Base-by-base conservation (phyloP, 2,113 vertebrate genomes). In the Lamprotornis superbus region DNA sequence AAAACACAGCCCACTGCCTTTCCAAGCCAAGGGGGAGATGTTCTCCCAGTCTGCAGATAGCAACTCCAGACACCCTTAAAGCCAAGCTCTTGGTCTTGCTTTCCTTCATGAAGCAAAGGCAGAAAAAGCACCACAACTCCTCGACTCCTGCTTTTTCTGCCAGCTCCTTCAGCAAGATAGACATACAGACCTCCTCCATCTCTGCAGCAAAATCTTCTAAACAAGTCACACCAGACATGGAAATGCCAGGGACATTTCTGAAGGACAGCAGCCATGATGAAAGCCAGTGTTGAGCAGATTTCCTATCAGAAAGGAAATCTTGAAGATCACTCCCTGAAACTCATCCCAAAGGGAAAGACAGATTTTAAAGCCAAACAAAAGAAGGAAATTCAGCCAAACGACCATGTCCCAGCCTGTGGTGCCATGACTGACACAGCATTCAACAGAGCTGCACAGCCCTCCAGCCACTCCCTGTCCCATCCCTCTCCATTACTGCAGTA, bases 401-500 rank as follows among this genome's bases (percentile, higher is more conserved):
- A 68, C 27, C 2, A 1, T 5, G 27, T 46, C 27, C 27, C 27
- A 50, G 35, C 33, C 64, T 65, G 52, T 33, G 30, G 24, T 55
- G 42, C 16, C 35, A 35, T 2, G 9, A 69, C 5, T 74, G 50
- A 60, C 5, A 12, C 1, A 15, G 9, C 70, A 74, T 5, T 37
- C 44, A 70, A 27, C 4, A 5, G 21, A 82, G 31, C 64, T 60
- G 35, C 40, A 40, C 17, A 71, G 47, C 16, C 16, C 53, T 68
- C 22, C 50, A 89, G 49, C 18, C 0, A 0, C 33, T 46, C 39
- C 21, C 47, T 63, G 47, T 55, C 56, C 71, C 46, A 53, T 19
- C 4, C 0, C 28, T 67, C 40, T 56, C 70, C 20, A 7, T n/a
- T 57, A 60, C 47, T 3, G 0, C 3, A 3, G 21, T 22, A 59